Percentiles rank a stretch among this genome's conserved stretches.
These are phyloP conservation scores for Pristionchus pacificus DNA, from an alignment of 1,140 invertebrate genomes.

Conservation along the genomic window DNA sequence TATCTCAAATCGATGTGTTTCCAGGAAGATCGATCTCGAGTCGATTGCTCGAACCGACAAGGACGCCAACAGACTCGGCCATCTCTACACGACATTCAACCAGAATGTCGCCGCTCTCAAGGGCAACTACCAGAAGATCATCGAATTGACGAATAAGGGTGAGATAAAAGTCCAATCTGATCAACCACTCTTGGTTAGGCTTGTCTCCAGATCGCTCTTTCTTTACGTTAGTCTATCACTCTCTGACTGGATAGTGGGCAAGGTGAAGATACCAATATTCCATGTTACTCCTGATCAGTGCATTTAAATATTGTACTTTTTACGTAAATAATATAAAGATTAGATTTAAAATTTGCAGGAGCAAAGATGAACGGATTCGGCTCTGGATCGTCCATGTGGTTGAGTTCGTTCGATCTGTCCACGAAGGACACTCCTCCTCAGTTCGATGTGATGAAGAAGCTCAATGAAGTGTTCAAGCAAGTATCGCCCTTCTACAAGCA, in stretches of 20 bases:
- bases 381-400: conserved; percentile 37
- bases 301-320: too few species aligned
- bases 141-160: conserved; percentile 29
- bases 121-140: conserved; percentile 25
- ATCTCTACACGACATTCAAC: conserved; percentile 23
- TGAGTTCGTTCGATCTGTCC: conserved; percentile 37
- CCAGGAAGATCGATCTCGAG: conserved; percentile 22
- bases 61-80: conserved; percentile 22
- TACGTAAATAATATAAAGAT: not conserved
- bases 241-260: too few species aligned
- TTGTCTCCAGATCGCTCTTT: too few species aligned
- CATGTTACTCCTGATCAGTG: too few species aligned
- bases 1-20: conserved; percentile 28
- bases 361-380: conserved; percentile 37
- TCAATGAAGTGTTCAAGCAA: conserved; percentile 26
- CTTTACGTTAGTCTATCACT: too few species aligned
- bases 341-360: conserved; percentile 13
- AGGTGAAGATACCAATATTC: too few species aligned
- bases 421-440: conserved; percentile 11
- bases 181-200: too few species aligned
- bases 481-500: conserved; percentile 34
- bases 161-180: not conserved
- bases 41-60: conserved; percentile 28
- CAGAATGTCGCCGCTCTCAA: conserved; percentile 16
- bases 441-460: conserved; percentile 28